Percentiles rank a stretch among this genome's conserved stretches.
phyloP scores from a whole-genome alignment of 1,140 invertebrate genomes.

The Penaeus chinensis region DNA sequence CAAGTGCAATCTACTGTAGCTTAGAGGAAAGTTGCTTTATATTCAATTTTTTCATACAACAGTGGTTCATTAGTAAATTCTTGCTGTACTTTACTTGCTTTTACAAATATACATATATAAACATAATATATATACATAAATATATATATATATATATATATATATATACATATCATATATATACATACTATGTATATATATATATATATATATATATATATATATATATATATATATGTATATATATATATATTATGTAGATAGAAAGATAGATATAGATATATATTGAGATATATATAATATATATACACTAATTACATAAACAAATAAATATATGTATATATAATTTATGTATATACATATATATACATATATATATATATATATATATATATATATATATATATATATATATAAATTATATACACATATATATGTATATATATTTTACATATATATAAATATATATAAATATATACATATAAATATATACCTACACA shows the following conservation, averaged over 20 bases:
- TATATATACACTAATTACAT: not conserved
- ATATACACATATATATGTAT: conserved; percentile 21
- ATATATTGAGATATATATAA: conserved; percentile 7
- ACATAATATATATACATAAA: too few species aligned
- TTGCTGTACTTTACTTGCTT: too few species aligned
- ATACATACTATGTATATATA: not conserved
- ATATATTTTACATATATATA: conserved; percentile 6
- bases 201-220: too few species aligned
- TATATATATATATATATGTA: too few species aligned
- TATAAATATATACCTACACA: conserved; percentile 7
- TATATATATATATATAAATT: conserved; percentile 35
- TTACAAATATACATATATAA: too few species aligned
- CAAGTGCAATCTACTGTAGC: too few species aligned
- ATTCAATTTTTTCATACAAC: too few species aligned
- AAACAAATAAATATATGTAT: conserved; percentile 7
- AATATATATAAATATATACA: not conserved
- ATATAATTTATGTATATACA: conserved; percentile 21
- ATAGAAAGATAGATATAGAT: too few species aligned
- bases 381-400: conserved; percentile 36
- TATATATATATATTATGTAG: not conserved
- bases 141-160: too few species aligned
- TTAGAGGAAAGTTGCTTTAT: too few species aligned
- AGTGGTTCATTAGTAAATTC: too few species aligned
- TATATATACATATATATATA: conserved; percentile 24
- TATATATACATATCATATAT: not conserved